These are phyloP conservation scores for Myrmecobius fasciatus DNA, from an alignment of 2,113 vertebrate species.

Conservation along the genomic window DNA sequence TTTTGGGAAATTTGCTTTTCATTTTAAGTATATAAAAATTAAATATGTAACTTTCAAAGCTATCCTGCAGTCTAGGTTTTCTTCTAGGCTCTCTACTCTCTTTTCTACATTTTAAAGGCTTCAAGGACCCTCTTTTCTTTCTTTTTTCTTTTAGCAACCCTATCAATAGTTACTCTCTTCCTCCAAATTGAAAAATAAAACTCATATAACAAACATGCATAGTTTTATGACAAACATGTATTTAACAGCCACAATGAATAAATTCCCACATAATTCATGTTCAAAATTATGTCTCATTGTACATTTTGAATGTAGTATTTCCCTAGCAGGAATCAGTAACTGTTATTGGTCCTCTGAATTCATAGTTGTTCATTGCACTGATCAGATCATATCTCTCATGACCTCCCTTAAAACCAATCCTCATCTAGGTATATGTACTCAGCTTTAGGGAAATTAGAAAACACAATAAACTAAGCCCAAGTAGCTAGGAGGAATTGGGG, in stretches of 20 bases:
- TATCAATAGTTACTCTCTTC: not conserved
- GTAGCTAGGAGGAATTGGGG: not conserved
- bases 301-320: not conserved
- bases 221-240: not conserved
- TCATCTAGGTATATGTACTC: no score
- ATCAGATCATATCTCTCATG: not conserved
- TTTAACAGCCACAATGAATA: not conserved
- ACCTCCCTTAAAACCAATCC: not conserved
- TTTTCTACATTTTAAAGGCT: not conserved
- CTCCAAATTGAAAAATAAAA: not conserved
- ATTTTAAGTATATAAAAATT: not conserved
- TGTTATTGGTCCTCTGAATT: not conserved
- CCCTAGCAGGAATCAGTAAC: not conserved
- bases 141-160: not conserved
- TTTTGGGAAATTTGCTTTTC: not conserved
- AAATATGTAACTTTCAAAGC: not conserved
- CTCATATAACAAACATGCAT: not conserved
- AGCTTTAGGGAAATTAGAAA: conserved; percentile 8
- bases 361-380: not conserved
- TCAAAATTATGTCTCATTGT: not conserved
- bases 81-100: not conserved
- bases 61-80: not conserved
- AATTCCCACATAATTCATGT: not conserved
- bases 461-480: conserved; percentile 6
- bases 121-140: not conserved